Base-by-base conservation (phyloP, 2,888 invertebrate species). In the Sclerodermus sp. region DNA sequence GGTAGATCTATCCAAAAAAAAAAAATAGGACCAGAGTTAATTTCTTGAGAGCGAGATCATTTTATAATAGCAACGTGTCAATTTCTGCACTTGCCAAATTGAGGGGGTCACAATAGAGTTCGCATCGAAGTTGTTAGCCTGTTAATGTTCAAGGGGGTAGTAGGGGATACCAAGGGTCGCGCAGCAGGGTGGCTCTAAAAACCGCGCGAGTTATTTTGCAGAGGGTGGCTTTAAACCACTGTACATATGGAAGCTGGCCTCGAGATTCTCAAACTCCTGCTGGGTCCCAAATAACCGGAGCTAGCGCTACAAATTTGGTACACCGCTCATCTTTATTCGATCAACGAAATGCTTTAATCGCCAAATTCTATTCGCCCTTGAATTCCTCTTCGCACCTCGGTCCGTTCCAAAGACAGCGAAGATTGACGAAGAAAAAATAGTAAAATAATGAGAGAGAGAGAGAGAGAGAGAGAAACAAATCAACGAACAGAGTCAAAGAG, bases 191-290 rank as follows among this genome's bases (percentile, higher is more conserved):
- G 57, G 48, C 45, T 47, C 43, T 46, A 56, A 57, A 66, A 64
- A 66, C 62, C 67, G 53, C 65, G 67, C 58, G 58, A 58, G 59
- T 67, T 64, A 66, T 66, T 64, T 65, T 57, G 42, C 53, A 30
- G 56, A 48, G 49, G 56, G 56, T 32, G 58, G 59, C 57, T 70
- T 66, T 62, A 68, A 70, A 70, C 70, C 70, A 55, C 65, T 48
- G 57, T 59, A 58, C 67, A 64, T 67, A 70, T 70, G 70, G 67
- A 65, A 58, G 65, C 58, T 62, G 62, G 50, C 47, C 52, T 42
- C 55, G 48, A 14, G 12, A 34, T 10, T 34, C 12, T 34, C 34
- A 13, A 14, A 10, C 34, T 13, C 14, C 12, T 34, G 10, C 31
- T n/a, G 31, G 8, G 12, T 31, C 31, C 12, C 34, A 34, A 6